phyloP scores from a whole-genome alignment of 1,140 invertebrate species.

The Musca vetustissima region DNA sequence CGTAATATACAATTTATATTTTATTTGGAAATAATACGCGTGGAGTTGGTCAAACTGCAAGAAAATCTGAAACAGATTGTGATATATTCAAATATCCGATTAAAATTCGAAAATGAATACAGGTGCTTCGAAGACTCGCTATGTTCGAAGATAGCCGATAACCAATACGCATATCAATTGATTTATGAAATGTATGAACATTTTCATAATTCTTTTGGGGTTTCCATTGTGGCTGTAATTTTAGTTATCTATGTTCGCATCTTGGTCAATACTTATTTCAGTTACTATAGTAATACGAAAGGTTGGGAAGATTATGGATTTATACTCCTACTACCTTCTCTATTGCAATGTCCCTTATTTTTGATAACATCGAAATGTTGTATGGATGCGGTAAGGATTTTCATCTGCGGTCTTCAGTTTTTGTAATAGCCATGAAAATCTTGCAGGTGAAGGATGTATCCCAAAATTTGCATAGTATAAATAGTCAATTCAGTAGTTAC shows the following conservation, averaged over 20 bases:
- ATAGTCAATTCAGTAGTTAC: not conserved
- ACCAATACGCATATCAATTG: slow-evolving; percentile 37
- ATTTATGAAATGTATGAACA: slow-evolving; percentile 36
- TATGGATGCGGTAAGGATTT: slow-evolving; percentile 35
- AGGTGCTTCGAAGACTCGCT: too few relatives aligned
- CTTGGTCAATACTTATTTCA: slow-evolving; percentile 27
- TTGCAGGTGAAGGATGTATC: slow-evolving; percentile 35
- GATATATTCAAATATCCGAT: slow-evolving; percentile 42
- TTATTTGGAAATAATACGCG: slow-evolving; percentile 41
- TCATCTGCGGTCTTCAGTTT: not conserved
- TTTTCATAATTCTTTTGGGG: slow-evolving; percentile 37
- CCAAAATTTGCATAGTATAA: slow-evolving; percentile 34
- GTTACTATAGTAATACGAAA: not conserved
- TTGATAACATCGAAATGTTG: slow-evolving; percentile 41
- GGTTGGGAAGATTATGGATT: slow-evolving; percentile 25
- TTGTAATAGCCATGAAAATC: not conserved
- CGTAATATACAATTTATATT: slow-evolving; percentile 44
- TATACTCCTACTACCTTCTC: slow-evolving; percentile 39
- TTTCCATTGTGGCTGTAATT: slow-evolving; percentile 39
- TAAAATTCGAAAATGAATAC: slow-evolving; percentile 23
- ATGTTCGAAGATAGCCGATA: slow-evolving; percentile 29
- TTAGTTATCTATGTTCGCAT: slow-evolving; percentile 28
- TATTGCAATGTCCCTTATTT: slow-evolving; percentile 36
- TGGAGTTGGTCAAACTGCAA: slow-evolving; percentile 35
- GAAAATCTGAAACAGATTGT: slow-evolving; percentile 33